Percentiles rank a stretch among this genome's conserved stretches.
Conservation (phyloP, 2,888 invertebrate species). For the Ecdyonurus torrentis region DNA sequence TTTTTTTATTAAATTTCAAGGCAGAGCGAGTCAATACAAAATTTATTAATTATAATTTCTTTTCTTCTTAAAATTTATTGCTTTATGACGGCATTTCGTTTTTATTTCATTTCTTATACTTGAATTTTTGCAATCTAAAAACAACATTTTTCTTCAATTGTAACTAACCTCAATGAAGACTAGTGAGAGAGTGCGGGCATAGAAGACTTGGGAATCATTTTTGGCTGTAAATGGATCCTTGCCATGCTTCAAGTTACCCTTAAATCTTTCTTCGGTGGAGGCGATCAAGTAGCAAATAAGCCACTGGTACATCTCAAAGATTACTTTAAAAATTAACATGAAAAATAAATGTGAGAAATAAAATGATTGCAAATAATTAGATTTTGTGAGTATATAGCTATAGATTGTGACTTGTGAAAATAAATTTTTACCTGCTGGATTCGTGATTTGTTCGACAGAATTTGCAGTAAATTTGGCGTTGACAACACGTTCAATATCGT, state of each 20-base stretch:
- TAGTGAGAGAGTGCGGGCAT: slow-evolving; percentile 52
- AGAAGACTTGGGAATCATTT: slow-evolving; percentile 66
- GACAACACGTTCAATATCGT: slow-evolving; percentile 34
- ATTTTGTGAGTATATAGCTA: no score
- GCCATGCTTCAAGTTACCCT: slow-evolving; percentile 37
- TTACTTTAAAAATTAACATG: slow-evolving; percentile 30
- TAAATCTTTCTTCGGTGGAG: slow-evolving; percentile 39
- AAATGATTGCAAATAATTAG: no score
- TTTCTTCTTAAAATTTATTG: no score
- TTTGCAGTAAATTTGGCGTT: slow-evolving; percentile 32
- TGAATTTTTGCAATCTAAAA: slow-evolving; percentile 2
- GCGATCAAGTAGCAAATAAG: slow-evolving; percentile 61
- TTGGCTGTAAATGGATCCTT: slow-evolving; percentile 56
- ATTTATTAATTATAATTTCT: no score
- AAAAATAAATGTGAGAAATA: no score
- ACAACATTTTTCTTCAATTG: not conserved
- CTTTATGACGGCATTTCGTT: no score
- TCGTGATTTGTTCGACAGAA: slow-evolving; percentile 31
- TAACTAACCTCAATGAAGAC: slow-evolving; percentile 58
- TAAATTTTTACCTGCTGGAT: slow-evolving; percentile 38
- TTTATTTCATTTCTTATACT: no score
- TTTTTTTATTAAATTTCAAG: no score
- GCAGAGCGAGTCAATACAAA: no score
- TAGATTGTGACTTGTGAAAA: no score
- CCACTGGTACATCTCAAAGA: slow-evolving; percentile 59